Conservation (phyloP, 2,113 vertebrate species). For the Gnathonemus echidnorhynchus region DNA sequence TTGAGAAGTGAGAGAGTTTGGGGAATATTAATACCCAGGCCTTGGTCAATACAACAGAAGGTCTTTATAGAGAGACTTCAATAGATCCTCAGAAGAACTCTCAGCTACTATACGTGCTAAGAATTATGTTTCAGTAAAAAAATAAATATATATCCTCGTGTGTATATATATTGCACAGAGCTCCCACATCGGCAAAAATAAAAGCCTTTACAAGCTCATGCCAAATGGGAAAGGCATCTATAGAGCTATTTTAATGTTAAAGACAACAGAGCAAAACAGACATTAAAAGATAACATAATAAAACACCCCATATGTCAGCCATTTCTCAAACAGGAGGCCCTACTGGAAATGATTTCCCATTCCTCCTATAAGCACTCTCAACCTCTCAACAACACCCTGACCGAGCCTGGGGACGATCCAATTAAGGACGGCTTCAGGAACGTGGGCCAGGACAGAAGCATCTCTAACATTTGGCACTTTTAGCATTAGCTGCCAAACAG, state of each 20-base stretch:
- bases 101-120: conserved; percentile 35
- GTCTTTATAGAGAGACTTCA: conserved; percentile 46
- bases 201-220: conserved; percentile 12
- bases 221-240: background rate
- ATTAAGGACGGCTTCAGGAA: background rate
- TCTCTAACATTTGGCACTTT: conserved; percentile 1
- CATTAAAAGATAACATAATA: background rate
- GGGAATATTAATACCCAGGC: conserved; percentile 33
- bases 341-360: background rate
- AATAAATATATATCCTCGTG: background rate
- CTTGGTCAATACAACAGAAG: conserved; percentile 56
- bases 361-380: background rate
- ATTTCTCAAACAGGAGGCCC: background rate
- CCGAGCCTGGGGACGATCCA: background rate
- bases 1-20: background rate
- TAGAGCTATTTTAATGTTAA: background rate
- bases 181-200: conserved; percentile 3
- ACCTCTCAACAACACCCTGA: background rate
- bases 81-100: conserved; percentile 41
- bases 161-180: conserved; percentile 12
- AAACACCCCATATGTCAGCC: background rate
- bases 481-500: conserved; percentile 1
- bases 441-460: background rate
- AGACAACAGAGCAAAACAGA: background rate
- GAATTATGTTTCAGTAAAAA: conserved; percentile 37